Evolutionary conservation across 1,140 invertebrate genomes (phyloP).

Genomic region (Drosophila nebulosa): DNA sequence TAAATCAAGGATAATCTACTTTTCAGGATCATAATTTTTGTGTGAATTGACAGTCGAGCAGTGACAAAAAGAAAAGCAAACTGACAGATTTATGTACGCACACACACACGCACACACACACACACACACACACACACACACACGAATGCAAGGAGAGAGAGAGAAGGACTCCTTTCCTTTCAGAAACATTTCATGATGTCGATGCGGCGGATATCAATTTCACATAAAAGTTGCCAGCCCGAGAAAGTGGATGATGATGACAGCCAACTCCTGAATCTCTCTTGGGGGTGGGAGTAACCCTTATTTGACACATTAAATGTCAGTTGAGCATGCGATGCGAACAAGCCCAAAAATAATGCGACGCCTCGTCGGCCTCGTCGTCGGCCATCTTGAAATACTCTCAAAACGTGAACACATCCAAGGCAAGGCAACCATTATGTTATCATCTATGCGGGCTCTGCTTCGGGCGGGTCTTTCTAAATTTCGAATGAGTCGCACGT

Average conservation of each 20-base stretch:
- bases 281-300: slow-evolving; percentile 51
- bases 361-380: too few relatives aligned
- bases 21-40: slow-evolving; percentile 81
- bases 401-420: slow-evolving; percentile 17
- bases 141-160: slow-evolving; percentile 22
- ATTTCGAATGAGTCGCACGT: slow-evolving; percentile 73
- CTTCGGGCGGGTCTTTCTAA: slow-evolving; percentile 42
- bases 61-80: slow-evolving; percentile 78
- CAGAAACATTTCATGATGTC: slow-evolving; percentile 34
- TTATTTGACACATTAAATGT: slow-evolving; percentile 78
- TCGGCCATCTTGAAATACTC: slow-evolving; percentile 61
- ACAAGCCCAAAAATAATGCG: slow-evolving; percentile 22
- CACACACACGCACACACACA: slow-evolving; percentile 48
- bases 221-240: slow-evolving; percentile 68
- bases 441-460: neutral
- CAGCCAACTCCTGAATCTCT: neutral
- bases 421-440: neutral
- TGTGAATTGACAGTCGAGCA: slow-evolving; percentile 80
- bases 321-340: slow-evolving; percentile 72
- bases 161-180: slow-evolving; percentile 45
- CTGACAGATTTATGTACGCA: slow-evolving; percentile 80
- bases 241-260: slow-evolving; percentile 73
- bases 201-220: slow-evolving; percentile 75
- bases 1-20: slow-evolving; percentile 81
- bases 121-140: too few relatives aligned